Base-by-base conservation (phyloP, 1,140 invertebrate genomes). In the Orius laevigatus region DNA sequence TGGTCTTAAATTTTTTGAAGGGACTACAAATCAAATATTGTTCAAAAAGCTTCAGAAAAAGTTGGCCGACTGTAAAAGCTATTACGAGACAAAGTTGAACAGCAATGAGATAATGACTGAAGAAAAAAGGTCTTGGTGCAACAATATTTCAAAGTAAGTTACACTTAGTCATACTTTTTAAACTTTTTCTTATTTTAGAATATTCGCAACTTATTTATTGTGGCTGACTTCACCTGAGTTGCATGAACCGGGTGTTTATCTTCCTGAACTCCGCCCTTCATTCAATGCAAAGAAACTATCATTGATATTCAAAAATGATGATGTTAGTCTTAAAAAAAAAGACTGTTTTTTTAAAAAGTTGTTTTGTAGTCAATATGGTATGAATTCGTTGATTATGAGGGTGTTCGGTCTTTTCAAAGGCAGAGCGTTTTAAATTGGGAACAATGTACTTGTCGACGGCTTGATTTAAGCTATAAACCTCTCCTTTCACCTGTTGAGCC, bases 181-280 rank as follows among this genome's bases (percentile, higher is more conserved):
- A 25, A 25, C 3, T 25, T 25, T 25, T 3, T 25, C 48, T 50
- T 50, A 38, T 54, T 56, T 63, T 38, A 75, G 71, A 46, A 62
- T 79, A 34, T 78, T 76, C 58, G 71, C 70, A 60, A 79, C 79
- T 5, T 75, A 79, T 52, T 67, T 64, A 2, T 62, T 86, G 2
- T 89, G 84, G 84, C 61, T 88, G 41, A 82, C 86, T 59, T 84
- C 88, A 58, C 75, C 79, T 4, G 64, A 75, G 52, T 64, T 88
- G 4, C 79, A 81, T 58, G 77, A 81, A 58, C 63, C 72, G 1
- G 72, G 72, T 18, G 58, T 84, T 3, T 78, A 78, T 62, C 62
- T 84, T n/a, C 76, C 77, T 14, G 73, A 77, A 19, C 63, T 88
- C 33, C 83, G 84, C 10, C 71, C 75, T 0, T 78, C 83, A 52